These are phyloP conservation scores for Drosophila anceps DNA, from an alignment of 2,888 invertebrate genomes.

Conservation along the genomic window DNA sequence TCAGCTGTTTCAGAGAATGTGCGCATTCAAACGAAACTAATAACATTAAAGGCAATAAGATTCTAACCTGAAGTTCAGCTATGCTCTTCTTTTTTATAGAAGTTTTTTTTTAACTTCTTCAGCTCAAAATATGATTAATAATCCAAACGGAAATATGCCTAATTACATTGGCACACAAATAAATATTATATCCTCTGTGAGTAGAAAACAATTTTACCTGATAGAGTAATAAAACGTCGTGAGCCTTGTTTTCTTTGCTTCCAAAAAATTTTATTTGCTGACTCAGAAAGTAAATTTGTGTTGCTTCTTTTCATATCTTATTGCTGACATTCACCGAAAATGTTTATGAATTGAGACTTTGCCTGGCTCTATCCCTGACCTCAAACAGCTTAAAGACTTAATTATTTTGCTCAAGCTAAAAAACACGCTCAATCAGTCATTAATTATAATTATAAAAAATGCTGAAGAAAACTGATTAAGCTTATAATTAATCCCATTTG, in stretches of 20 bases:
- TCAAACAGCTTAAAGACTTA: slow-evolving; percentile 40
- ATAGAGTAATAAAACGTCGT: slow-evolving; percentile 17
- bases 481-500: slow-evolving; percentile 13
- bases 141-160: neutral
- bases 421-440: slow-evolving; percentile 25
- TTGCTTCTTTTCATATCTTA: slow-evolving; percentile 1
- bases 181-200: neutral
- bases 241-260: neutral
- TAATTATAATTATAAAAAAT: slow-evolving; percentile 40
- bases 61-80: neutral
- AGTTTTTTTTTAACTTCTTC: neutral
- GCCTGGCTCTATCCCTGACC: slow-evolving; percentile 44
- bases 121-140: neutral
- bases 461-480: slow-evolving; percentile 27
- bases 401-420: slow-evolving; percentile 34
- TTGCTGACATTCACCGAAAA: slow-evolving; percentile 36
- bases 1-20: neutral
- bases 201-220: neutral
- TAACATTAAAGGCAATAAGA: neutral
- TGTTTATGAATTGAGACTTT: neutral
- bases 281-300: slow-evolving; percentile 12
- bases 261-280: neutral
- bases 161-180: neutral
- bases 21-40: neutral
- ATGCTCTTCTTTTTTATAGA: neutral